Evolutionary conservation across 92 coral and sea anemone species (phyloP).

Genomic region (Zoanthus sociatus): DNA sequence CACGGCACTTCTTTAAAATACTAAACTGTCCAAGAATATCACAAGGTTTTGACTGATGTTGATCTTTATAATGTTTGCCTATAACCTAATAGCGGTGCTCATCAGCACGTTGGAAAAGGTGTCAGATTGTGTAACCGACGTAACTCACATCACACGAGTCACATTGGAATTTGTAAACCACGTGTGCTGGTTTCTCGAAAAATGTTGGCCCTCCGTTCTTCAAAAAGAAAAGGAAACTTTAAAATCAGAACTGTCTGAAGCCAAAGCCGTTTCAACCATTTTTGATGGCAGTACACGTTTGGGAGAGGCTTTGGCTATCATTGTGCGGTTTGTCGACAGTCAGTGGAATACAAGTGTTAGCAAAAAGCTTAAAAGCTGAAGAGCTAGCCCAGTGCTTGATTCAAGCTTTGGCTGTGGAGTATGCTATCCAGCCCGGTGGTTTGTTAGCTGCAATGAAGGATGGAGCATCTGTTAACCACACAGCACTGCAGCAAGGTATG

Average conservation of each 20-base stretch:
- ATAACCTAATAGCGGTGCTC: no score
- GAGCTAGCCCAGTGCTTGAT: constrained; percentile 74
- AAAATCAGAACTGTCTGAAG: constrained; percentile 53
- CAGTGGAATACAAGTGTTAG: constrained; percentile 65
- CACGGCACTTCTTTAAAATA: no score
- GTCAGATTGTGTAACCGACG: no score
- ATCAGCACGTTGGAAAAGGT: no score
- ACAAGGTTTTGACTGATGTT: no score
- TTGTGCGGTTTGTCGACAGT: constrained; percentile 66
- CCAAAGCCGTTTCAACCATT: constrained; percentile 64
- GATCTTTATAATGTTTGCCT: no score
- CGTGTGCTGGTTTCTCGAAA: constrained; percentile 67
- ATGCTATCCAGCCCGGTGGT: constrained; percentile 69
- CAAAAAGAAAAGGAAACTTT: constrained; percentile 64
- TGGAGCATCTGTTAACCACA: constrained; percentile 44
- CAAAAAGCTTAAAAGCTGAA: constrained; percentile 58
- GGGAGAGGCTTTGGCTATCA: constrained; percentile 71
- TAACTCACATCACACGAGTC: no score
- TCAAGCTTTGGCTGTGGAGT: constrained; percentile 68
- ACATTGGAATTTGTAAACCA: no score
- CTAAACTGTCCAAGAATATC: no score
- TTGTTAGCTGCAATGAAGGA: constrained; percentile 51
- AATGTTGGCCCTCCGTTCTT: constrained; percentile 62
- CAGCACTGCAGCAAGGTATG: constrained; percentile 45
- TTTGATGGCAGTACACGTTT: constrained; percentile 69